Conservation (phyloP, 2,797 vertebrate species). For the Coregonus ussuriensis region DNA sequence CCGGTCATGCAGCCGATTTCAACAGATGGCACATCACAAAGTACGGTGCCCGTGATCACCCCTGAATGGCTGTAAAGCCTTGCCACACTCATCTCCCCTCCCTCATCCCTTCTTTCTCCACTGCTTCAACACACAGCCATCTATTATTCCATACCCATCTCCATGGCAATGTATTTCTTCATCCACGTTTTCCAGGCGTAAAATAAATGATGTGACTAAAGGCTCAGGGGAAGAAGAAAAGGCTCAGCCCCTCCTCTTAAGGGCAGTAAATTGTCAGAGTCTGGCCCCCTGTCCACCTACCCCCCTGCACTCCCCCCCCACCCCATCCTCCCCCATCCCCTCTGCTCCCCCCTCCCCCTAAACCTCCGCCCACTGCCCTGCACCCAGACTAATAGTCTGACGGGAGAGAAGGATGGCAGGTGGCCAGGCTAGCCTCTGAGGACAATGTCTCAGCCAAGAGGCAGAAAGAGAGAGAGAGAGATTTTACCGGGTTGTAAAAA, state of each 20-base stretch:
- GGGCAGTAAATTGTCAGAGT: constrained; percentile 37
- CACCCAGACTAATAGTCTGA: neutral
- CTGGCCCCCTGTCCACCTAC: neutral
- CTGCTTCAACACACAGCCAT: neutral
- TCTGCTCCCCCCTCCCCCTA: neutral
- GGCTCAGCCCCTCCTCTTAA: constrained; percentile 16
- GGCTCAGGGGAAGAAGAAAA: constrained; percentile 20
- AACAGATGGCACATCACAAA: neutral
- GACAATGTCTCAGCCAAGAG: constrained; percentile 3
- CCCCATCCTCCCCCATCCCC: neutral
- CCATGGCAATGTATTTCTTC: constrained; percentile 13
- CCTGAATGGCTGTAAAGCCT: neutral
- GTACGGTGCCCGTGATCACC: neutral
- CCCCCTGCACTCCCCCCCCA: neutral
- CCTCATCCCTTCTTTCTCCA: neutral
- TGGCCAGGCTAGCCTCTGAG: neutral
- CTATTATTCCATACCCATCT: constrained; percentile 6
- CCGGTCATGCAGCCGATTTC: neutral
- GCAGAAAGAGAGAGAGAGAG: constrained; percentile 1
- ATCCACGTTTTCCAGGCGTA: constrained; percentile 9
- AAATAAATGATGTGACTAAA: constrained; percentile 24
- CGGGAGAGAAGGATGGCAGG: neutral
- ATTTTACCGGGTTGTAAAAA: neutral
- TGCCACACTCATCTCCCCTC: neutral
- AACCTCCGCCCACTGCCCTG: neutral